Conservation (phyloP, 2,113 vertebrate species). For the Vulpes vulpes region DNA sequence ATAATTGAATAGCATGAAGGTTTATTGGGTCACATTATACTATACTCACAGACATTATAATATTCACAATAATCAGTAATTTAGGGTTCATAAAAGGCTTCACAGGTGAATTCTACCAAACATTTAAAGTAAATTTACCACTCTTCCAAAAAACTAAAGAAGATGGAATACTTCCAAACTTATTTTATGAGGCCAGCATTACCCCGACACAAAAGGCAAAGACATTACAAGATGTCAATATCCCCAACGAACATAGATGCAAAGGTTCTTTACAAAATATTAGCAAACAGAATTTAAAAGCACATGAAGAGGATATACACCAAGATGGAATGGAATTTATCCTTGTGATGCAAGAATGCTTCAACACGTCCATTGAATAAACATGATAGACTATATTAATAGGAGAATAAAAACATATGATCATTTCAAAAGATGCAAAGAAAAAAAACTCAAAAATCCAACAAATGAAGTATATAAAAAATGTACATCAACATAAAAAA, state of each 20-base stretch:
- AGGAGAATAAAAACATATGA: not conserved
- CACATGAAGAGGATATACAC: not conserved
- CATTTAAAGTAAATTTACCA: not conserved
- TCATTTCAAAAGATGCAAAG: not conserved
- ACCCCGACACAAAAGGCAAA: not conserved
- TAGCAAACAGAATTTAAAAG: not conserved
- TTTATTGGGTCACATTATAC: not conserved
- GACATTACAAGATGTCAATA: not conserved
- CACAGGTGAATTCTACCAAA: not conserved
- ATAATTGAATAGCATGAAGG: not conserved
- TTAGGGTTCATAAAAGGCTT: not conserved
- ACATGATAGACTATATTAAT: not conserved
- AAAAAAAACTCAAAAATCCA: not conserved
- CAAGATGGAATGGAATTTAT: not conserved
- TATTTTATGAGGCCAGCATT: not conserved
- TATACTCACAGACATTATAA: not conserved
- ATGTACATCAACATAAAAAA: not conserved
- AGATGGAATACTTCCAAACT: not conserved
- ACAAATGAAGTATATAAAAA: not conserved
- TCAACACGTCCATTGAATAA: not conserved
- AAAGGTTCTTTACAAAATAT: not conserved
- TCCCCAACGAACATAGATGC: not conserved
- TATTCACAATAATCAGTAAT: not conserved
- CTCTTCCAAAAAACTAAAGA: not conserved
- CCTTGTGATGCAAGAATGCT: not conserved